Evolutionary conservation across 2,797 vertebrate species (phyloP), one percentile per base, ranked within the genome.

Genomic region (Parotocinclus haroldoi): DNA sequence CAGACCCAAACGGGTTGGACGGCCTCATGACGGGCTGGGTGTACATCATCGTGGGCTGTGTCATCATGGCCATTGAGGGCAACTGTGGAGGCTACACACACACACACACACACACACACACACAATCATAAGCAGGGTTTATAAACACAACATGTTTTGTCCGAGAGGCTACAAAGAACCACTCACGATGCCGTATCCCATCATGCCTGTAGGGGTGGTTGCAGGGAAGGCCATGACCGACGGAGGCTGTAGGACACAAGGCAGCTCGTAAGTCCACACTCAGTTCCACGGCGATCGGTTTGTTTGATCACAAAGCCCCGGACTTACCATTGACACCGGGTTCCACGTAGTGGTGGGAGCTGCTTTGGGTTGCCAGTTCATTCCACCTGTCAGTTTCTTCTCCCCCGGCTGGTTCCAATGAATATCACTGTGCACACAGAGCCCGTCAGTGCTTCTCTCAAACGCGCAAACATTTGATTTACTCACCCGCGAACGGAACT

Each of bases 391-490:
- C 83, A 99, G 87, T 82, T 92, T 96, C 88, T 94, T 99, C 87
- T 99, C 96, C 78, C 97, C 96, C 53, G 96, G 97, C 78, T 99
- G 97, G 86, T 89, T 97, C 97, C 96, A 99, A 87, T 96, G 95
- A 79, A 99, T 95, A 88, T 99, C 96, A 90, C 97, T 99, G 87
- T 14, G 53, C 10, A 16, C 39, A 61, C 37, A 51, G 7, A 56
- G 10, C 5, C 16, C 12, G 48, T 44, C 9, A 66, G 56, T 58
- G 72, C 4, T 14, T 9, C 14, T 78, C 56, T 64, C 46, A 62
- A 62, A 68, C 44, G 45, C 38, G 14, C 1, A 37, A n/a, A 44
- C 16, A 19, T 50, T 52, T 50, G 37, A 3, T 57, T 45, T 19
- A 39, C 69, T 12, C 3, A 55, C 16, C 1, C 12, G 13, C 13